These are phyloP conservation scores for Fopius arisanus DNA, from an alignment of 1,140 invertebrate species.

Conservation along the genomic window DNA sequence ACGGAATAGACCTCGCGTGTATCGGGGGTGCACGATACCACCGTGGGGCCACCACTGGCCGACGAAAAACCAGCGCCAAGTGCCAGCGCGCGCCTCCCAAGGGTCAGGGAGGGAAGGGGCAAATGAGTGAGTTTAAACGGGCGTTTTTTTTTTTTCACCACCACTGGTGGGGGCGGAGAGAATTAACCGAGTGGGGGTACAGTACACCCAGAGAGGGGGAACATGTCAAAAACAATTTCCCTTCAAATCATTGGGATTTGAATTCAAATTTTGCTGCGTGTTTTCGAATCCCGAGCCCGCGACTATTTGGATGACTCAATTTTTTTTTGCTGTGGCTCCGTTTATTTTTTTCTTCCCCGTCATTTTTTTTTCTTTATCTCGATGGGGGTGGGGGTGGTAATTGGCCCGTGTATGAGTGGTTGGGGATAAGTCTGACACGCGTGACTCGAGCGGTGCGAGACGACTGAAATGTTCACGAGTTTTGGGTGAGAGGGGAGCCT, in stretches of 20 bases:
- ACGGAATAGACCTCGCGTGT: conserved; percentile 43
- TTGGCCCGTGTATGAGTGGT: conserved; percentile 33
- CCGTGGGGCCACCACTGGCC: conserved; percentile 31
- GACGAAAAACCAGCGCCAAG: conserved; percentile 35
- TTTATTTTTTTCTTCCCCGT: too few relatives aligned
- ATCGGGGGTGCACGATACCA: conserved; percentile 50
- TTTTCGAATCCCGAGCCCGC: too few relatives aligned
- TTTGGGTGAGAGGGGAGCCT: not conserved
- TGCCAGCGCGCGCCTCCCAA: conserved; percentile 20
- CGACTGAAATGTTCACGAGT: conserved; percentile 47
- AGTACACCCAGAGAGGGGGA: not conserved
- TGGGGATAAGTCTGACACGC: conserved; percentile 40
- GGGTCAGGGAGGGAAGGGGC: not conserved
- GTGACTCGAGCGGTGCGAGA: conserved; percentile 59
- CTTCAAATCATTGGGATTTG: not conserved
- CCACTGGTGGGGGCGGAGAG: not conserved
- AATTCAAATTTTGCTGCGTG: too few relatives aligned
- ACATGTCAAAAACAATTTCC: not conserved
- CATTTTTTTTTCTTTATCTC: not conserved
- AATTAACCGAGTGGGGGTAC: conserved; percentile 26
- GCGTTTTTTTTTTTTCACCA: not conserved
- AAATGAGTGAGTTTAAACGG: not conserved
- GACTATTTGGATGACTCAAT: too few relatives aligned
- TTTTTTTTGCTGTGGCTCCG: not conserved
- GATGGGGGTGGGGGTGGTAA: not conserved